Evolutionary conservation across 1,140 invertebrate species (phyloP), one percentile per base, ranked within the genome.

Genomic region (Cephus cinctus): DNA sequence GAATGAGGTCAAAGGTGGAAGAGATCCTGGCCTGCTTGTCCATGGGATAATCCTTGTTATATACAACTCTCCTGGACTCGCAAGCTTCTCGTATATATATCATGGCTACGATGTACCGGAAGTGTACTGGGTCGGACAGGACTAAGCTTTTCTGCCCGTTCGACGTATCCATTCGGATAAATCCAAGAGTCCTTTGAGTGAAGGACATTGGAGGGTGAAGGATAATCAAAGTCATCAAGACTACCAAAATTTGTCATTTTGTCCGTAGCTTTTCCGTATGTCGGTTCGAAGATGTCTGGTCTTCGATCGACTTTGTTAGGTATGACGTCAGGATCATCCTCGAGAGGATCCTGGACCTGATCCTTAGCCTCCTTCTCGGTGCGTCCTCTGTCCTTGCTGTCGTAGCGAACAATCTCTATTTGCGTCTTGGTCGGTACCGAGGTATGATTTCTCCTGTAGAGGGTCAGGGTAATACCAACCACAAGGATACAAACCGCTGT

Each of bases 41-140:
- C n/a, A n/a, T n/a, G n/a, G n/a, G n/a, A n/a, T n/a, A n/a, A n/a
- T 8, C 18, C 15, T 11, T 12, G 35, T 56, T 68, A 72, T 72
- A 72, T 72, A 69, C 68, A 72, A 50, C 69, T 72, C 34, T 72
- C 69, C 41, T 72, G 69, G 23, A 72, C 62, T 25, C 68, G 58
- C 14, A 62, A 58, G 53, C 69, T 72, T 45, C 64, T 68, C 45
- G 69, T 72, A 42, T 71, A 72, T 14, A 72, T 67, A 30, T 72
- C 68, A 35, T 69, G 68, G 6, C 52, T 59, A 27, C 65, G 63
- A 42, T 68, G 63, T 4, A 71, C 68, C 12, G 68, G 65, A 18
- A 71, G 46, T 15, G 68, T 69, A 40, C 57, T 72, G 2, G 68
- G 69, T 30, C 69, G 58, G 11, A 57, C 40, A 15, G 62, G 63